phyloP scores from a whole-genome alignment of 2,888 invertebrate species.

The Eristalis pertinax region DNA sequence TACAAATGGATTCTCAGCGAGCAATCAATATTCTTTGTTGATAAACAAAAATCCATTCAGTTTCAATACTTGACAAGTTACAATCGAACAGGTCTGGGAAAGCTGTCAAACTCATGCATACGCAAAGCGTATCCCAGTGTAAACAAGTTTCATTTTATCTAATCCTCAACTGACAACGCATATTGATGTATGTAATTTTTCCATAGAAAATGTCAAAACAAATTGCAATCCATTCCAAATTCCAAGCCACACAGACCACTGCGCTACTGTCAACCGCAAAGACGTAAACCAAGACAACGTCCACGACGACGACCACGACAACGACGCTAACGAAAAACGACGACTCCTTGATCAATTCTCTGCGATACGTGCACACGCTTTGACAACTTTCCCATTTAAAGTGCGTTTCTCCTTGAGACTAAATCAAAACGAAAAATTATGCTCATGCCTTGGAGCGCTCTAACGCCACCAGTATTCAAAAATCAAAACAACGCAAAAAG shows the following conservation, averaged over 20 bases:
- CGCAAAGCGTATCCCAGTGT: slow-evolving; percentile 12
- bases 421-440: slow-evolving; percentile 74
- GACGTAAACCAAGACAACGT: neutral
- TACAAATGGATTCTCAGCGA: neutral
- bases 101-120: slow-evolving; percentile 1
- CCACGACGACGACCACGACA: slow-evolving; percentile 14
- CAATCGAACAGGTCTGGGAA: neutral
- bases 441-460: slow-evolving; percentile 64
- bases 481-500: slow-evolving; percentile 42
- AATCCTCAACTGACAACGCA: slow-evolving; percentile 59
- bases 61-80: neutral
- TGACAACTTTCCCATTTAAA: slow-evolving; percentile 72
- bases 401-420: slow-evolving; percentile 68
- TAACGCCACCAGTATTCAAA: slow-evolving; percentile 67
- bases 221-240: slow-evolving; percentile 69
- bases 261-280: neutral
- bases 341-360: slow-evolving; percentile 61
- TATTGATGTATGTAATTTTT: slow-evolving; percentile 40
- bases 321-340: slow-evolving; percentile 40
- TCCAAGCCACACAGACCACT: slow-evolving; percentile 43
- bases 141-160: slow-evolving; percentile 57
- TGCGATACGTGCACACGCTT: slow-evolving; percentile 49
- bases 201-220: slow-evolving; percentile 66
- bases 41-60: neutral
- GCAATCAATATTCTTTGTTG: neutral